These are phyloP conservation scores for Athene noctua DNA, from an alignment of 2,113 vertebrate genomes.

Conservation along the genomic window DNA sequence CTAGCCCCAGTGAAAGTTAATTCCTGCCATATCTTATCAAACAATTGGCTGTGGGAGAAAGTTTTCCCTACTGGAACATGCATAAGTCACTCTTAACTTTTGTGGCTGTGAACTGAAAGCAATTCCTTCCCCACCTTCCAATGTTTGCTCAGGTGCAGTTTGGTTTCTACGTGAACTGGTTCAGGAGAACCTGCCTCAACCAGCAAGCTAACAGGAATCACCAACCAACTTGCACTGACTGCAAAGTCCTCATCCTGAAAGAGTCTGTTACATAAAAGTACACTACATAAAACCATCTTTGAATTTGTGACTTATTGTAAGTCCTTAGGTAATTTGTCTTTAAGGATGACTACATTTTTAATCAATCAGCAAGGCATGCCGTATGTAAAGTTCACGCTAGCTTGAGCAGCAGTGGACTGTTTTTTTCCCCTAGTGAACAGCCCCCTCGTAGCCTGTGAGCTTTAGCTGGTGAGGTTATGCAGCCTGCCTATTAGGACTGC, in stretches of 20 bases:
- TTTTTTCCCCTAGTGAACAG: conserved; percentile 38
- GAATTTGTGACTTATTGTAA: conserved; percentile 45
- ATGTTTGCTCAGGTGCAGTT: conserved; percentile 75
- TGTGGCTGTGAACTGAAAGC: conserved; percentile 55
- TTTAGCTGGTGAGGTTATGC: conserved; percentile 49
- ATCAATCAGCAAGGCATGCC: conserved; percentile 66
- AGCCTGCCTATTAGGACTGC: conserved; percentile 45
- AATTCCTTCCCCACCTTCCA: conserved; percentile 39
- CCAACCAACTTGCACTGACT: not conserved
- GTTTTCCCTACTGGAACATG: conserved; percentile 56
- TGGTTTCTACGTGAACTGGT: conserved; percentile 59
- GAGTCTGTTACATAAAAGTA: not conserved
- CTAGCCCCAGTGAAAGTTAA: conserved; percentile 15
- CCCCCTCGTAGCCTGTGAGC: conserved; percentile 33
- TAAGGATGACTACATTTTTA: conserved; percentile 73
- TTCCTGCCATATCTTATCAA: conserved; percentile 64
- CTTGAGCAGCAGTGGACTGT: conserved; percentile 37
- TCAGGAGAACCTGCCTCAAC: conserved; percentile 41
- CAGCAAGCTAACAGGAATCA: conserved; percentile 8
- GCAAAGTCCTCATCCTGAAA: conserved; percentile 36
- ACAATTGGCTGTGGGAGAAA: conserved; percentile 27
- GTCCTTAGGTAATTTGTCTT: conserved; percentile 59
- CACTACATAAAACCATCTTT: conserved; percentile 28
- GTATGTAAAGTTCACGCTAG: conserved; percentile 65
- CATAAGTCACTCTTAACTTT: conserved; percentile 54